These are phyloP conservation scores for Adoxophyes honmai DNA, from an alignment of 1,140 invertebrate genomes.

Conservation along the genomic window DNA sequence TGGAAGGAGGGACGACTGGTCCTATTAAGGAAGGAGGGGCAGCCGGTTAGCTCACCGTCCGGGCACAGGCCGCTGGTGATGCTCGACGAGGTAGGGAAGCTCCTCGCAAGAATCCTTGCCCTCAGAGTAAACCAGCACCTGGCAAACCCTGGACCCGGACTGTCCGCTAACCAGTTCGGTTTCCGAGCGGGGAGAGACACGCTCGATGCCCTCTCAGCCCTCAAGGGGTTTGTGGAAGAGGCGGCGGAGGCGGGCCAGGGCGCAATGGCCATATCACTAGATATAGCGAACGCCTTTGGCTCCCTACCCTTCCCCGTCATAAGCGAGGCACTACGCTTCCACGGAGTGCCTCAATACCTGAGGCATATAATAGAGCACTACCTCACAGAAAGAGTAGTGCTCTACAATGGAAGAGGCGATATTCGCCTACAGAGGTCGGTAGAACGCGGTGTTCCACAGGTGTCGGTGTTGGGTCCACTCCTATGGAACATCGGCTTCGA, in stretches of 20 bases:
- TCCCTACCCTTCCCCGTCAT: constrained; percentile 16
- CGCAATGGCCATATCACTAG: constrained; percentile 19
- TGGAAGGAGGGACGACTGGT: background rate
- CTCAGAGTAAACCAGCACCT: background rate
- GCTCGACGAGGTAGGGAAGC: background rate
- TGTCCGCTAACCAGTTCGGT: constrained; percentile 32
- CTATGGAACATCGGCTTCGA: constrained; percentile 19
- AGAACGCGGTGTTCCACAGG: too few relatives aligned
- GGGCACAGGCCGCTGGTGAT: background rate
- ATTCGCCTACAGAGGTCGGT: background rate
- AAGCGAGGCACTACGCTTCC: background rate
- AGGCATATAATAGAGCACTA: background rate
- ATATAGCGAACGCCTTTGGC: constrained; percentile 22
- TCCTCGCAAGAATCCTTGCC: background rate
- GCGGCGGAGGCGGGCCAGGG: background rate
- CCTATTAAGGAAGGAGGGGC: background rate
- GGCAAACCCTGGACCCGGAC: constrained; percentile 13
- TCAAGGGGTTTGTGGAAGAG: background rate
- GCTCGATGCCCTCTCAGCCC: constrained; percentile 26
- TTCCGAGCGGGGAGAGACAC: constrained; percentile 32
- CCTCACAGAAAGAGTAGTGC: too few relatives aligned
- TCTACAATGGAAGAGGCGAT: background rate
- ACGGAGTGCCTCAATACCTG: constrained; percentile 18
- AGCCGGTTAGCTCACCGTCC: background rate
- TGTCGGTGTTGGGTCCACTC: constrained; percentile 29